Base-by-base conservation (phyloP, 2,113 vertebrate species). In the Gobio gobio region DNA sequence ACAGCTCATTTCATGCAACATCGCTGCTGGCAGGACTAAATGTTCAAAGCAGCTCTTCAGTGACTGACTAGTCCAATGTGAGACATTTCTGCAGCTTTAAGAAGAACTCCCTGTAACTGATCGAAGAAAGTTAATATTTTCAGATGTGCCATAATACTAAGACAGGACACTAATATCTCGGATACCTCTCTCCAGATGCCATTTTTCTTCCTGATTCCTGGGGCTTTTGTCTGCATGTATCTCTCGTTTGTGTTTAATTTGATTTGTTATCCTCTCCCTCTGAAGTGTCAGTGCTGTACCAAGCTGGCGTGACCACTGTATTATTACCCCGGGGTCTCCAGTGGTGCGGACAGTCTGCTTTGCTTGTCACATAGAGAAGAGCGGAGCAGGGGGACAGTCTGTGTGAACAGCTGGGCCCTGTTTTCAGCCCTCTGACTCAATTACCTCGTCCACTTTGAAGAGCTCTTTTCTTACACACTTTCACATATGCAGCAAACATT, bases 351-450 rank as follows among this genome's bases (percentile, higher is more conserved):
- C 24, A 12, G 79, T 83, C 85, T 77, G 86, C 84, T 85, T 86
- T 86, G 83, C 85, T 85, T 88, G 91, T 92, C 86, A 88, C 80
- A 51, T 86, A 86, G 82, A 91, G 91, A 87, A 87, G 82, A 87
- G 85, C 76, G 85, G 88, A 66, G 78, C 61, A 49, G 78, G 87
- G 91, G 88, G 88, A 90, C 86, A 87, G 89, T 90, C 91, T 93
- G 91, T 91, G 90, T 93, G 91, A 94, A 94, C 93, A 94, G 92
- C 93, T 94, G 93, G 91, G 90, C 90, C 91, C 92, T 93, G 93
- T 94, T 94, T 93, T 92, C 92, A 91, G 91, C 89, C 88, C 68
- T 90, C 88, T 63, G 88, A 93, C 91, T 93, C 90, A 88, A 92
- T 94, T 94, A 93, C 91, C 89, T 91, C 90, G 88, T 88, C 85